Evolutionary conservation across 2,797 vertebrate species (phyloP), one percentile per base, ranked within the genome.

Genomic region (Etheostoma nigrum): DNA sequence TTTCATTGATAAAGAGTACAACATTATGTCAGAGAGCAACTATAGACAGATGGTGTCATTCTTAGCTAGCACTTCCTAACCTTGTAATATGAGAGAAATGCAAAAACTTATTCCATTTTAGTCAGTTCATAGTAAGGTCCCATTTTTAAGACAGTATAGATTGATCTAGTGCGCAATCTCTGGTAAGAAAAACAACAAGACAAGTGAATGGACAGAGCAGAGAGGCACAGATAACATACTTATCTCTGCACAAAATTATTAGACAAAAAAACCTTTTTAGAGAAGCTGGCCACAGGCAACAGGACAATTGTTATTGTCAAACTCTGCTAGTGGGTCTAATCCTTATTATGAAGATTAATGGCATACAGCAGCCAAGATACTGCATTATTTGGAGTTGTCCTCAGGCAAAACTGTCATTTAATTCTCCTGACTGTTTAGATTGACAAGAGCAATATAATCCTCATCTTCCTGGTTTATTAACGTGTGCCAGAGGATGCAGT

Each of bases 311-410:
- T 78, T 78, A 66, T 77, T 83, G 79, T 83, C 71, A 81, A 65
- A 75, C 49, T 61, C 70, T 65, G 60, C 86, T 53, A 30, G 40
- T 81, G 74, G 65, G 27, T 83, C 54, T 83, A 78, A 88, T 89
- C 84, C 76, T 76, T 79, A 84, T 86, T 73, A 89, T 84, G 69
- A 80, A 83, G 81, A 92, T 81, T 54, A 87, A 90, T 83, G 78
- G 83, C 67, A 66, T 25, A 82, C 60, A 68, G 67, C 57, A 75
- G 76, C 65, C 72, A 77, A 76, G 55, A 83, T 25, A 52, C 45
- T 58, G 74, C 15, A 78, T 83, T 82, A 78, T 86, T 87, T 64
- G 63, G 27, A 58, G 49, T 12, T 23, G 15, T 85, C 77, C 61
- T 71, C 58, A 12, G 72, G 88, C 85, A 79, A 81, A 86, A 72